A percentile compares a stretch with the other conserved stretches of the same genome.
phyloP scores from a whole-genome alignment of 2,888 invertebrate genomes.

The Quadroppia sp. region DNA sequence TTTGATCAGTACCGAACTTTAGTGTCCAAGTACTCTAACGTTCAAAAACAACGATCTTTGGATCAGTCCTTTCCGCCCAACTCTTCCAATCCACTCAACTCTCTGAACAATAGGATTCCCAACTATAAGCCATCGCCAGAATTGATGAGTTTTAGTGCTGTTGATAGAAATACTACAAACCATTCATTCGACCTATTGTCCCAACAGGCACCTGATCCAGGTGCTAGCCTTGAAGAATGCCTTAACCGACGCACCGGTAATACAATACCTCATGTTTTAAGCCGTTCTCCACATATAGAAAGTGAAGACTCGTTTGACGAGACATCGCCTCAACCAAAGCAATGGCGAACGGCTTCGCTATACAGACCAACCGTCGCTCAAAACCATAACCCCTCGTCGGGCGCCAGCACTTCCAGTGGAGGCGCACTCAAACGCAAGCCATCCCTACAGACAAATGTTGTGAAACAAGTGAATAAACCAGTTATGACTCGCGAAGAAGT shows the following conservation, averaged over 20 bases:
- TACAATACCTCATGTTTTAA: conserved; percentile 4
- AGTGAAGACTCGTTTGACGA: conserved; percentile 32
- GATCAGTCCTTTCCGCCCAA: background rate
- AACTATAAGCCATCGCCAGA: conserved; percentile 6
- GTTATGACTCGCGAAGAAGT: conserved; percentile 90
- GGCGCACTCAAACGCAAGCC: conserved; percentile 76
- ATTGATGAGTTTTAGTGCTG: background rate
- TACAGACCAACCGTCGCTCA: conserved; percentile 41
- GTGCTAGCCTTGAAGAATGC: conserved; percentile 34
- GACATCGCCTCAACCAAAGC: conserved; percentile 27
- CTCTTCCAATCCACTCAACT: background rate
- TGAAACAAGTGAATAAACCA: conserved; percentile 68
- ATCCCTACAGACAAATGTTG: conserved; percentile 80
- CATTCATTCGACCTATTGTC: background rate
- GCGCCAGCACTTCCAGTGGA: conserved; percentile 42
- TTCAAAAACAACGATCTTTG: conserved; percentile 23
- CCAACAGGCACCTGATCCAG: conserved; percentile 4
- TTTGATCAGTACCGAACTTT: conserved; percentile 79
- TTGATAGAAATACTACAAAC: background rate
- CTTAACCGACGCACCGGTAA: conserved; percentile 17
- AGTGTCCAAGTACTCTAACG: conserved; percentile 15
- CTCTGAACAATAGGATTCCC: background rate
- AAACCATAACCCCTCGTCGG: background rate
- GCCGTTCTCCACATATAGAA: conserved; percentile 10
- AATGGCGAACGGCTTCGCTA: conserved; percentile 43